These are phyloP conservation scores for Prolemur simus DNA, from an alignment of 2,113 vertebrate species.

Conservation along the genomic window DNA sequence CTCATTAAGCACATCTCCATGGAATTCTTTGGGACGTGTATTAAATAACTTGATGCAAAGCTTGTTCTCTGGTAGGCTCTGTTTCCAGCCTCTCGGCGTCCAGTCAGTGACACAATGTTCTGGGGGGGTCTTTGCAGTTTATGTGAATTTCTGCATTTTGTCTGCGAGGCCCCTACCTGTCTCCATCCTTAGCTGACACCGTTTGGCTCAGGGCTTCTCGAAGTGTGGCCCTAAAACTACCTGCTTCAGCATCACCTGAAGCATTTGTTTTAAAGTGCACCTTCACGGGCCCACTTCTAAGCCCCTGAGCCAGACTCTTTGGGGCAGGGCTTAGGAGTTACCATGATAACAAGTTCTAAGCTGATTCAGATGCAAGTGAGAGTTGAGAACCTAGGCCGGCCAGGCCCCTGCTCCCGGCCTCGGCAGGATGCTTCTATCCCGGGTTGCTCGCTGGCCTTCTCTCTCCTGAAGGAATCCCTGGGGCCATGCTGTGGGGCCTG, in stretches of 20 bases:
- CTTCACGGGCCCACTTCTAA: neutral
- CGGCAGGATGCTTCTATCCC: no score
- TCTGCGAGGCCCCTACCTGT: neutral
- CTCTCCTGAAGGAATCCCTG: neutral
- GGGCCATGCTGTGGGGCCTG: accelerated
- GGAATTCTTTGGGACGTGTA: neutral
- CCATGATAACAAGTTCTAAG: neutral
- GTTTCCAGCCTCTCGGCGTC: neutral
- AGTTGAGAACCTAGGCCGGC: neutral
- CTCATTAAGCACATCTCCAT: neutral
- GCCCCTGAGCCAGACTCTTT: neutral
- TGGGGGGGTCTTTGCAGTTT: neutral
- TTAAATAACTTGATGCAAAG: neutral
- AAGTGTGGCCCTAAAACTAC: neutral
- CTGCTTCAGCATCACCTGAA: neutral
- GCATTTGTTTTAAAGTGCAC: neutral
- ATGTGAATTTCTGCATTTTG: neutral
- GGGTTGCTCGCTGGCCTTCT: neutral
- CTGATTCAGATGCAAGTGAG: neutral
- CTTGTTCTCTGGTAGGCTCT: neutral
- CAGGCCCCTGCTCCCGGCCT: neutral
- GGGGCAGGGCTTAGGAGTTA: neutral
- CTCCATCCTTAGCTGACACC: neutral
- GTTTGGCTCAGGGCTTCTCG: neutral
- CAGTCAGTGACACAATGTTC: neutral